Conservation (phyloP, 2,797 vertebrate genomes). For the Crenuchus spilurus region DNA sequence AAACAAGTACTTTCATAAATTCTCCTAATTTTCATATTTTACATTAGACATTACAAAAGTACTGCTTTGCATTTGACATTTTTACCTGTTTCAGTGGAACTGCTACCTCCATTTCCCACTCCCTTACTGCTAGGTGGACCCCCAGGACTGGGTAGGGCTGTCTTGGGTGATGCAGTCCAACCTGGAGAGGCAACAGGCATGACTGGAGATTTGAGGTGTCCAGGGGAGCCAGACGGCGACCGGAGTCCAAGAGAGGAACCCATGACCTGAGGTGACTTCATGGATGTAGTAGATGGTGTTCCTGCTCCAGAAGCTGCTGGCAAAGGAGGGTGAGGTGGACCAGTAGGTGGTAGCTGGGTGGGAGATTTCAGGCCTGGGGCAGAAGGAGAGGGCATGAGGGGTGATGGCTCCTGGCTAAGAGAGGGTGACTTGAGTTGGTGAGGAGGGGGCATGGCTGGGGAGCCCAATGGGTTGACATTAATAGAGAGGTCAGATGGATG, state of each 20-base stretch:
- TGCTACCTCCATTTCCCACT: constrained; percentile 74
- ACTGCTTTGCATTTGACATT: neutral
- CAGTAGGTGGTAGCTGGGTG: constrained; percentile 81
- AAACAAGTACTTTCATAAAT: too few relatives aligned
- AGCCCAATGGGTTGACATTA: constrained; percentile 86
- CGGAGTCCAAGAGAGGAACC: constrained; percentile 85
- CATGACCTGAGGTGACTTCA: constrained; percentile 91
- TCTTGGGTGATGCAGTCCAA: constrained; percentile 88
- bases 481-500: constrained; percentile 88
- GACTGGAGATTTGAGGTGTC: constrained; percentile 90
- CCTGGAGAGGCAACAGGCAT: constrained; percentile 90
- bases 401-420: constrained; percentile 89
- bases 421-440: constrained; percentile 93
- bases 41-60: neutral
- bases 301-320: constrained; percentile 74
- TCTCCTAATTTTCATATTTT: too few relatives aligned
- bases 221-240: constrained; percentile 89
- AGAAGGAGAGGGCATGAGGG: constrained; percentile 88
- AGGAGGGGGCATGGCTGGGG: constrained; percentile 81
- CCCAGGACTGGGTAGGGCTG: constrained; percentile 89
- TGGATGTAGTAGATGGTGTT: constrained; percentile 78
- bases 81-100: constrained; percentile 87
- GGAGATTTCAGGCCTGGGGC: constrained; percentile 92
- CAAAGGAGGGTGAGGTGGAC: constrained; percentile 70
- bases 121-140: constrained; percentile 76